Evolutionary conservation across 2,888 invertebrate genomes (phyloP), one percentile per base, ranked within the genome.

Genomic region (Leptarthrus brevirostris): DNA sequence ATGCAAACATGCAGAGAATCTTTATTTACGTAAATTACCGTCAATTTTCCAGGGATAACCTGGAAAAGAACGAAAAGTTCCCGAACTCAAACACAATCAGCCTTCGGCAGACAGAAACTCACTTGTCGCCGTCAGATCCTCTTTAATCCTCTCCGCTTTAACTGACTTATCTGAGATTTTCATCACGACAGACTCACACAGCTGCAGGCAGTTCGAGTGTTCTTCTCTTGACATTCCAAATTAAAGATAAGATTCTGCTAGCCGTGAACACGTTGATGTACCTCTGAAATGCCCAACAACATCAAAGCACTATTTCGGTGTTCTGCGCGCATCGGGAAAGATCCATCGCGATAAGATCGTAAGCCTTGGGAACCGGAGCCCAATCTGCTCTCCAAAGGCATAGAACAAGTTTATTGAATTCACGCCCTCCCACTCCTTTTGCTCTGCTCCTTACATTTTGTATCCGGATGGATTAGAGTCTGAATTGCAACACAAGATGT

Each of bases 81-180:
- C 30, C 49, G 30, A 56, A 56, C 56, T 56, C 26, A 24, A 14
- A 56, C 26, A n/a, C 56, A 56, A 56, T 56, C 56, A 30, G 56
- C 24, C 30, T 30, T 24, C 26, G 10, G 56, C 26, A 56, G 56
- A 56, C 56, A 56, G 56, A 56, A 61, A 30, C 4, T 61, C 61
- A 61, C 61, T 61, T 61, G 61, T 40, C 61, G 40, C 61, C 36
- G 40, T 61, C 40, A 61, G 40, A 61, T 61, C 61, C 61, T 34
- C 61, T 61, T 61, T 61, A 61, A 61, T 61, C 61, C 61, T 22
- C 61, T 61, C 36, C 61, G 61, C 18, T 18, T 61, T 61, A 61
- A 40, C 40, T 36, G 40, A 36, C 61, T 61, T 61, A 61, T 61
- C 61, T 12, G 22, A 61, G 61, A 61, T 61, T 40, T 40, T 20